Evolutionary conservation across 2,797 vertebrate genomes (phyloP).

Genomic region (Tolypeutes matacus): DNA sequence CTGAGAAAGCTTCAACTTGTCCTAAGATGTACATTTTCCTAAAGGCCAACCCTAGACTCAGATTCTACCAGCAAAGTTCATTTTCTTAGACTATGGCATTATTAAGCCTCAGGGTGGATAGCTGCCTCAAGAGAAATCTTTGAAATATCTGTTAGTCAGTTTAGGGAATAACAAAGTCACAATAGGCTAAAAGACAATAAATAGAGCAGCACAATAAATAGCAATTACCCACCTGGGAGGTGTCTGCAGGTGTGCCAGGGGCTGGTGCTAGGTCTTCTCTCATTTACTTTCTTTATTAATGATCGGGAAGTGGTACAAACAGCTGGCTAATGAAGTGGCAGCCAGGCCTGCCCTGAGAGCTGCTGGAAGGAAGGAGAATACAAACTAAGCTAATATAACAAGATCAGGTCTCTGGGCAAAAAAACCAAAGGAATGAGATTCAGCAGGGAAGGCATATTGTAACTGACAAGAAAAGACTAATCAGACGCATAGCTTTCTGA

Average conservation of each 20-base stretch:
- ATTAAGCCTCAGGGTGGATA: not conserved
- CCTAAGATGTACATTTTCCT: not conserved
- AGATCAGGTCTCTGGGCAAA: slow-evolving; percentile 50
- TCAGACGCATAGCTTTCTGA: slow-evolving; percentile 1
- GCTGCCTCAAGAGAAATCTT: slow-evolving; percentile 56
- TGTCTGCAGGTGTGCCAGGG: not conserved
- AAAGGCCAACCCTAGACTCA: not conserved
- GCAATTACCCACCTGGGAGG: slow-evolving; percentile 36
- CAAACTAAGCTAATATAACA: not conserved
- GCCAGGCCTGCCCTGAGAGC: not conserved
- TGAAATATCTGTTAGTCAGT: slow-evolving; percentile 64
- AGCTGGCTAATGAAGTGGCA: slow-evolving; percentile 71
- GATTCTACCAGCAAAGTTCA: not conserved
- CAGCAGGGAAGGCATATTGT: slow-evolving; percentile 32
- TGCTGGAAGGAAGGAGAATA: not conserved
- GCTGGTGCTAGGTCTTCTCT: not conserved
- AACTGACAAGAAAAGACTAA: not conserved
- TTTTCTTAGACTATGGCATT: slow-evolving; percentile 28
- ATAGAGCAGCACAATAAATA: slow-evolving; percentile 30
- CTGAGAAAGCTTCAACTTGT: not conserved
- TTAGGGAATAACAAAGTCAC: slow-evolving; percentile 52
- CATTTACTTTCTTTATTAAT: slow-evolving; percentile 58
- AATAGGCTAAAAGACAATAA: slow-evolving; percentile 45
- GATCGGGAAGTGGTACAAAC: slow-evolving; percentile 40
- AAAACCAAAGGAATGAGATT: slow-evolving; percentile 60